Evolutionary conservation across 1,140 invertebrate genomes (phyloP).

Genomic region (Zaprionus taronus): DNA sequence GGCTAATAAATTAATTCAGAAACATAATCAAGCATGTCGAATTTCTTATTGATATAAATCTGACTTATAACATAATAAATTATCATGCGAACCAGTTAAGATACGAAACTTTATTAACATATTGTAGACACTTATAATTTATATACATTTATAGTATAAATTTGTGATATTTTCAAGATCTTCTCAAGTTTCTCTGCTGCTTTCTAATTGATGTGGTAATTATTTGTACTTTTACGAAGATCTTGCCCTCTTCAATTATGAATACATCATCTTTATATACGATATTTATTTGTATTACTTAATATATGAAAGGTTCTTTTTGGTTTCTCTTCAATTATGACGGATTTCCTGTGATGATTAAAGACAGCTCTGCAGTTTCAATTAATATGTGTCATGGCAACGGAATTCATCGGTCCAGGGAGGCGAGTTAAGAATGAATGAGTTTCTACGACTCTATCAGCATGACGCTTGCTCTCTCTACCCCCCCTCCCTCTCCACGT

Average conservation of each 20-base stretch:
- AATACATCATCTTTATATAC: background rate
- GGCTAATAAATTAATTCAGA: slow-evolving; percentile 2
- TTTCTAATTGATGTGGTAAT: slow-evolving; percentile 32
- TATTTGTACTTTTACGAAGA: background rate
- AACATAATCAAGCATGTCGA: slow-evolving; percentile 3
- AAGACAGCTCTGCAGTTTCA: slow-evolving; percentile 22
- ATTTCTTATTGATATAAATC: slow-evolving; percentile 4
- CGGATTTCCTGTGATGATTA: slow-evolving; percentile 22
- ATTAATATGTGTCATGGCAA: slow-evolving; percentile 52
- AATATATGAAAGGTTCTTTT: background rate
- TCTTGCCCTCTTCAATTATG: background rate
- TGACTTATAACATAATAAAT: slow-evolving; percentile 7
- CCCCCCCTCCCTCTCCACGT: background rate
- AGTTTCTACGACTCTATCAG: slow-evolving; percentile 38
- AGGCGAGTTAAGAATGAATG: slow-evolving; percentile 32
- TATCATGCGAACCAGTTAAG: slow-evolving; percentile 4
- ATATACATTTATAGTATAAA: background rate
- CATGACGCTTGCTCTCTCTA: background rate
- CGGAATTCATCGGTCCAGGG: slow-evolving; percentile 34
- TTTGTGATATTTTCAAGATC: background rate
- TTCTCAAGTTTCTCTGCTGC: background rate
- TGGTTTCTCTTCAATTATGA: slow-evolving; percentile 1
- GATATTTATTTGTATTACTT: background rate
- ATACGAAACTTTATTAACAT: background rate
- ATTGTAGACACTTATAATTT: slow-evolving; percentile 1